A percentile compares a stretch with the other conserved stretches of the same genome.
These are phyloP conservation scores for Cynoglossus semilaevis DNA, from an alignment of 2,113 vertebrate genomes.

Conservation along the genomic window DNA sequence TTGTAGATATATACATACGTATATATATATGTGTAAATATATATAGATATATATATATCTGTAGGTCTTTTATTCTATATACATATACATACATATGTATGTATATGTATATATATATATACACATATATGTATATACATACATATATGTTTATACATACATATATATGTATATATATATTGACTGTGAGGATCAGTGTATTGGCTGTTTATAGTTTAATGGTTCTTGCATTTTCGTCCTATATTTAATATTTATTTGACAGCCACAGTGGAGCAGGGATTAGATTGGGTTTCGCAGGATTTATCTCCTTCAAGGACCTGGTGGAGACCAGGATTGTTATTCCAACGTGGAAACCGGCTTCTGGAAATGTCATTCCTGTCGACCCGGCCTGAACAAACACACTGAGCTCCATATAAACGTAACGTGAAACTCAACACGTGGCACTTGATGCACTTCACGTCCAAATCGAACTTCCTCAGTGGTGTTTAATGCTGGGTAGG, in stretches of 20 bases:
- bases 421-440: slow-evolving; percentile 42
- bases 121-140: too few relatives aligned
- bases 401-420: slow-evolving; percentile 51
- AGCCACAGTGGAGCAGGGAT: slow-evolving; percentile 21
- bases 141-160: too few relatives aligned
- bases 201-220: too few relatives aligned
- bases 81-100: too few relatives aligned
- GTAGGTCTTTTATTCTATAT: too few relatives aligned
- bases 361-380: slow-evolving; percentile 56
- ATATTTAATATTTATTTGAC: slow-evolving; percentile 47
- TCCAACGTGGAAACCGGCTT: slow-evolving; percentile 55
- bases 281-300: slow-evolving; percentile 33
- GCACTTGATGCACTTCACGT: slow-evolving; percentile 37
- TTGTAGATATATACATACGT: too few relatives aligned
- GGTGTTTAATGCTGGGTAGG: slow-evolving; percentile 29
- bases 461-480: slow-evolving; percentile 47
- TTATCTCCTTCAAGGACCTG: slow-evolving; percentile 41
- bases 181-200: too few relatives aligned
- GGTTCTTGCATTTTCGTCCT: too few relatives aligned
- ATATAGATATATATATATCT: too few relatives aligned
- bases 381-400: slow-evolving; percentile 61
- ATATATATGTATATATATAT: too few relatives aligned
- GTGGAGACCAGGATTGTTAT: slow-evolving; percentile 51
- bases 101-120: too few relatives aligned
- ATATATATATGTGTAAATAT: too few relatives aligned